Percentiles rank a stretch among this genome's conserved stretches.
phyloP scores from a whole-genome alignment of 2,113 vertebrate genomes.

The Cercopithecus mona region DNA sequence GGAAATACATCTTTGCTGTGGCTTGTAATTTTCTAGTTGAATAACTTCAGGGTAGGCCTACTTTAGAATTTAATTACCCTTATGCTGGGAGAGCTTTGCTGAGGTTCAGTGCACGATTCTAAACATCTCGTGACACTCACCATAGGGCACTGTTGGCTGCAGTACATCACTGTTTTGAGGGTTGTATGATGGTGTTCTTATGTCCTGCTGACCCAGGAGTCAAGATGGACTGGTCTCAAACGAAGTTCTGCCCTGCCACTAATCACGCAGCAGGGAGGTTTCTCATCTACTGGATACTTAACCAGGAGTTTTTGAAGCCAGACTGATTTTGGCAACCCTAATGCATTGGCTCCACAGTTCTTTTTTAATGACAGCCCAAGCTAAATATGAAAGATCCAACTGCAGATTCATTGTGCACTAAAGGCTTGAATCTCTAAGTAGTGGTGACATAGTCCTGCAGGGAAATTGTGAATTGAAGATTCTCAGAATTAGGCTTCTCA shows the following conservation, averaged over 20 bases:
- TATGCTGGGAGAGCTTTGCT: not conserved
- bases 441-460: not conserved
- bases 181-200: not conserved
- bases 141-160: rapidly evolving
- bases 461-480: not conserved
- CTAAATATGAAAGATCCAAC: not conserved
- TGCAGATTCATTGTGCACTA: not conserved
- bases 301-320: not conserved
- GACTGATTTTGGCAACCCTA: not conserved
- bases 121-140: not conserved
- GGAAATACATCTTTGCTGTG: slow-evolving; percentile 63
- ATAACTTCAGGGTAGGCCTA: slow-evolving; percentile 6
- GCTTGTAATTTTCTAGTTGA: slow-evolving; percentile 72
- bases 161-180: not conserved
- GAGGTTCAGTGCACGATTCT: not conserved
- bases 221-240: not conserved
- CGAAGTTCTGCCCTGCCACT: not conserved
- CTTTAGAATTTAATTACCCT: slow-evolving; percentile 33
- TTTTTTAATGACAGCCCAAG: not conserved
- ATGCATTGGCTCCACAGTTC: not conserved
- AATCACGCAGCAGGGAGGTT: not conserved
- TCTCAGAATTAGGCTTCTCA: not conserved
- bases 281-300: not conserved
- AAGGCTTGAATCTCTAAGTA: not conserved
- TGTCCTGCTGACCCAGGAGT: not conserved